These are phyloP conservation scores for Clarias fuscus DNA, from an alignment of 2,797 vertebrate genomes.

Conservation along the genomic window DNA sequence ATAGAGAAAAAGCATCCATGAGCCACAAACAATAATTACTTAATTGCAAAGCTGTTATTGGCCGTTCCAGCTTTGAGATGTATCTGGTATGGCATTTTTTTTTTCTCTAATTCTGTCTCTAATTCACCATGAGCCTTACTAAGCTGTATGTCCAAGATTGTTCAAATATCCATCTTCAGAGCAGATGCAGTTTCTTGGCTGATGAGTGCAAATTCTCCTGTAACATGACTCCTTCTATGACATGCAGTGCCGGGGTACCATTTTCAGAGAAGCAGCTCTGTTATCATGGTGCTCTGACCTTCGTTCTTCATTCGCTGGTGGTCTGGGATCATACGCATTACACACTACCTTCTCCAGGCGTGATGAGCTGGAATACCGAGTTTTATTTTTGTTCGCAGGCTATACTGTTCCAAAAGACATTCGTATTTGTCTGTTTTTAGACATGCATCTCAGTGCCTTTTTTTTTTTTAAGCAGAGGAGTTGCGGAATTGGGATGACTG, in stretches of 20 bases:
- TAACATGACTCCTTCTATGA: background rate
- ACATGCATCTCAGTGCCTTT: too few relatives aligned
- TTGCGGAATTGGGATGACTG: too few relatives aligned
- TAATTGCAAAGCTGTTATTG: background rate
- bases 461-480: too few relatives aligned
- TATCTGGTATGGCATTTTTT: background rate
- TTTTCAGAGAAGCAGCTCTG: background rate
- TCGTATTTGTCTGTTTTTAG: too few relatives aligned
- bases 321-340: background rate
- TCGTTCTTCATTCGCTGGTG: background rate
- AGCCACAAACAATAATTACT: background rate
- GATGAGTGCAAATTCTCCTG: background rate
- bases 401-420: too few relatives aligned
- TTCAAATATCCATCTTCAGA: background rate
- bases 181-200: background rate
- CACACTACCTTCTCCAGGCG: background rate
- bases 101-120: too few relatives aligned
- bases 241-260: background rate
- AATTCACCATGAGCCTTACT: background rate
- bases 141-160: background rate
- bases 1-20: too few relatives aligned
- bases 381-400: too few relatives aligned
- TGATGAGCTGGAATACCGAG: too few relatives aligned
- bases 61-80: background rate
- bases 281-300: background rate